Evolutionary conservation across 2,113 vertebrate species (phyloP), one percentile per base, ranked within the genome.

Genomic region (Eleginops maclovinus): DNA sequence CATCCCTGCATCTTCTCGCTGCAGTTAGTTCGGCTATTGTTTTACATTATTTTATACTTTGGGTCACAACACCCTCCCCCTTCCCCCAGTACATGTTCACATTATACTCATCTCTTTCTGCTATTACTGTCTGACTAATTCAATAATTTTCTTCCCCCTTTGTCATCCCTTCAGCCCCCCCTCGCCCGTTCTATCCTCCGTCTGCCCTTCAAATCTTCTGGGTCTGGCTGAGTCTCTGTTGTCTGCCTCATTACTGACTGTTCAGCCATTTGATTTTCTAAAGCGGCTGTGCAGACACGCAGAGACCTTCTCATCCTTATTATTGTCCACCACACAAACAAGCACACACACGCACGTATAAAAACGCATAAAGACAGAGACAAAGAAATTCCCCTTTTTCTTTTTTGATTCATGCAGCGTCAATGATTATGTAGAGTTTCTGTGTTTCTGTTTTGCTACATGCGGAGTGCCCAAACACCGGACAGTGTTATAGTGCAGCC

Each of bases 121-220:
- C 86, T 84, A 83, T 88, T 84, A 87, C 85, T 86, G 74, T 92
- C 86, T 80, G 80, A 90, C 87, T 91, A 87, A 92, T 91, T 91
- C 79, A 90, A 88, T 89, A 83, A 87, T 83, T 83, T 75, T 70
- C 79, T 74, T 59, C 66, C 60, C 69, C 59, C 68, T 86, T 87
- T 81, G 75, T 88, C 78, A 75, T 75, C 69, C 77, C 68, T 58
- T 79, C 78, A 80, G 47, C 17, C 62, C 75, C 65, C 49, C 47
- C 10, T 49, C 74, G 54, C 44, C 53, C 58, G 49, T 44, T 51
- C 84, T 89, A 90, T 91, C 88, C 90, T 94, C 93, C 82, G 89
- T 91, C 91, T 93, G 94, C 91, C 94, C 94, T 95, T 93, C 95
- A 93, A 93, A 92, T 95, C 96, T 96, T 96, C 91, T 72, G 95